These are phyloP conservation scores for Pogonophryne albipinna DNA, from an alignment of 2,797 vertebrate genomes.

Conservation along the genomic window DNA sequence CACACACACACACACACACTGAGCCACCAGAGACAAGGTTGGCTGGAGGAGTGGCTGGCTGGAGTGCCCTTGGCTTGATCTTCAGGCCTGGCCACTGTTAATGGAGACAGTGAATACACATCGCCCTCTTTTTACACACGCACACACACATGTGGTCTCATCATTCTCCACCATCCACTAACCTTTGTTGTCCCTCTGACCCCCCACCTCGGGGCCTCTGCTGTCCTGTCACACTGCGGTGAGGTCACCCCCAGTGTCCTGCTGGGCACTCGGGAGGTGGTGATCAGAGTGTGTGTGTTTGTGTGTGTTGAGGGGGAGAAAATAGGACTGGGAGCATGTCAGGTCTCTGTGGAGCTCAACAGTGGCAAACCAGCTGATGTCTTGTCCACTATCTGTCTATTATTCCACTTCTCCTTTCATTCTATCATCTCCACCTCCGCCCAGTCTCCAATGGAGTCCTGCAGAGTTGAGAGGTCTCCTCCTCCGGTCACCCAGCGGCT, in stretches of 20 bases:
- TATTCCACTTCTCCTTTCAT: constrained; percentile 12
- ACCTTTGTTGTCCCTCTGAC: constrained; percentile 65
- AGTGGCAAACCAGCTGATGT: constrained; percentile 21
- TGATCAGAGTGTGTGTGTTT: constrained; percentile 29
- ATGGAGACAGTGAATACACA: constrained; percentile 58
- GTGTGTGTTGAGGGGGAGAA: constrained; percentile 31
- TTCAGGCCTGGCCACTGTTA: constrained; percentile 70
- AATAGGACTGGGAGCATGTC: constrained; percentile 16
- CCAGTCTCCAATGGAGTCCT: constrained; percentile 21
- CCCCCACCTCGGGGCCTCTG: constrained; percentile 60
- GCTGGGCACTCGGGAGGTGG: constrained; percentile 58
- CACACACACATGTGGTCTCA: constrained; percentile 31
- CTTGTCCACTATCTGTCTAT: constrained; percentile 12
- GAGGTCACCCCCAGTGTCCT: constrained; percentile 51
- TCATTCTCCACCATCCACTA: constrained; percentile 34
- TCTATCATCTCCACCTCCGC: constrained; percentile 7
- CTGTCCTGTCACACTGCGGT: constrained; percentile 73
- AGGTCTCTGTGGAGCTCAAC: constrained; percentile 25
- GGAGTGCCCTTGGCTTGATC: constrained; percentile 82
- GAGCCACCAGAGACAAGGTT: constrained; percentile 45
- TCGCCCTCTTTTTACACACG: constrained; percentile 9
- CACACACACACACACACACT: constrained; percentile 4
- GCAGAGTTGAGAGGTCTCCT: constrained; percentile 57
- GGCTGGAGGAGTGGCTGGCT: constrained; percentile 44
- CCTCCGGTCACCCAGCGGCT: constrained; percentile 79